A percentile compares a stretch with the other conserved stretches of the same genome.
Conservation (phyloP, 1,140 invertebrate species). For the Dolichoris vasculosae region DNA sequence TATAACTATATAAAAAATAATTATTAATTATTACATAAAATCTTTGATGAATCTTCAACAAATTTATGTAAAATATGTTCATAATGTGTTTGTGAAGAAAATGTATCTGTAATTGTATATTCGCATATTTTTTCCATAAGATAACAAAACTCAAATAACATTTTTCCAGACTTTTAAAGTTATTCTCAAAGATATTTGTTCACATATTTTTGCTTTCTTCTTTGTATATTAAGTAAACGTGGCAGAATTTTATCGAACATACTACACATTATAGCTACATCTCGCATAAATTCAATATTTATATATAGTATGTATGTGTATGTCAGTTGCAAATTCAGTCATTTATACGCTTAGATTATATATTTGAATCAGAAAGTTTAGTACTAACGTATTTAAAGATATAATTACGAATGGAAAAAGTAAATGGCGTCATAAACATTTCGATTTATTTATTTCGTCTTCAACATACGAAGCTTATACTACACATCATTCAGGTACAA, state of each 20-base stretch:
- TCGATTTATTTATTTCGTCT: constrained; percentile 39
- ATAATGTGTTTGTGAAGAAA: neutral
- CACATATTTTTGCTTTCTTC: neutral
- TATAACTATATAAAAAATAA: neutral
- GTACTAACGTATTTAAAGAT: neutral
- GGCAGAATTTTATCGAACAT: constrained; percentile 49
- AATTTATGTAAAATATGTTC: neutral
- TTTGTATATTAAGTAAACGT: constrained; percentile 36
- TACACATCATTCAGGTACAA: constrained; percentile 54
- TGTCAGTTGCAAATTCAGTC: constrained; percentile 46
- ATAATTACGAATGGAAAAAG: constrained; percentile 5
- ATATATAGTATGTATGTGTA: constrained; percentile 17
- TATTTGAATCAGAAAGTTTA: constrained; percentile 20
- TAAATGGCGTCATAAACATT: constrained; percentile 14
- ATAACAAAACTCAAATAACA: neutral
- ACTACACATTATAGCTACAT: constrained; percentile 46
- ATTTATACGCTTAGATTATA: constrained; percentile 38
- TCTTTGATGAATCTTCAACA: neutral
- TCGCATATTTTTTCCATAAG: neutral
- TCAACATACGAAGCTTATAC: constrained; percentile 38
- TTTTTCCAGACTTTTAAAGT: neutral
- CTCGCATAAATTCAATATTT: constrained; percentile 38
- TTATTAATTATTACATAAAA: neutral
- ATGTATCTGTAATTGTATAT: neutral
- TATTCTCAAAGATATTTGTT: neutral